A percentile compares a stretch with the other conserved stretches of the same genome.
Evolutionary conservation across 2,797 vertebrate species (phyloP).

Genomic region (Danio aesculapii): DNA sequence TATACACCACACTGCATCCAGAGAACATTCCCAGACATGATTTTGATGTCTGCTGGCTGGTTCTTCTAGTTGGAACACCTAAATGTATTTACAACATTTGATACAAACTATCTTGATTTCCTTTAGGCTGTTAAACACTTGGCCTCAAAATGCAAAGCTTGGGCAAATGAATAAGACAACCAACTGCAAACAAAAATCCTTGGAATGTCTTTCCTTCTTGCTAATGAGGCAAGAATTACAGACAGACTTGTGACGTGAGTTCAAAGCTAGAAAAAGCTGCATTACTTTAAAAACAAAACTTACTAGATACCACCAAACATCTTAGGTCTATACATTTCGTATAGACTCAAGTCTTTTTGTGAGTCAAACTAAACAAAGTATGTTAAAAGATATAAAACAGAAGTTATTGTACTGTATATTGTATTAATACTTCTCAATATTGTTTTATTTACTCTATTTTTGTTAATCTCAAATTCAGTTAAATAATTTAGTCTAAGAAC

Average conservation of each 20-base stretch:
- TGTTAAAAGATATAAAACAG: too few species aligned
- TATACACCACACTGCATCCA: neutral
- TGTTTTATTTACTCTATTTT: too few species aligned
- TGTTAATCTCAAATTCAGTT: neutral
- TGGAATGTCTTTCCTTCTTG: too few species aligned
- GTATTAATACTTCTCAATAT: too few species aligned
- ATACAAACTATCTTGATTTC: neutral
- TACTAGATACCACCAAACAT: neutral
- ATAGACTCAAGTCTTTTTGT: too few species aligned
- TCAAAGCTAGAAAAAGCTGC: neutral
- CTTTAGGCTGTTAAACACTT: neutral
- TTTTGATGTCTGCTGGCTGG: neutral
- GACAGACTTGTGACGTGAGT: neutral
- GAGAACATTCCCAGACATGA: neutral
- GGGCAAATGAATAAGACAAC: neutral
- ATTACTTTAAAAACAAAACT: neutral
- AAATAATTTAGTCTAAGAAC: neutral
- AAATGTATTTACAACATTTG: neutral
- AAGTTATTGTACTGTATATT: too few species aligned
- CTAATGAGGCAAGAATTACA: too few species aligned
- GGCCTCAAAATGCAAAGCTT: neutral
- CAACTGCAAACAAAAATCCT: neutral
- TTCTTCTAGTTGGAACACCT: neutral
- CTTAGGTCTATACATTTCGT: too few species aligned
- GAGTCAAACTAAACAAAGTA: too few species aligned